Percentiles rank a stretch among this genome's conserved stretches.
Evolutionary conservation across 2,113 vertebrate genomes (phyloP).

Genomic region (human): DNA sequence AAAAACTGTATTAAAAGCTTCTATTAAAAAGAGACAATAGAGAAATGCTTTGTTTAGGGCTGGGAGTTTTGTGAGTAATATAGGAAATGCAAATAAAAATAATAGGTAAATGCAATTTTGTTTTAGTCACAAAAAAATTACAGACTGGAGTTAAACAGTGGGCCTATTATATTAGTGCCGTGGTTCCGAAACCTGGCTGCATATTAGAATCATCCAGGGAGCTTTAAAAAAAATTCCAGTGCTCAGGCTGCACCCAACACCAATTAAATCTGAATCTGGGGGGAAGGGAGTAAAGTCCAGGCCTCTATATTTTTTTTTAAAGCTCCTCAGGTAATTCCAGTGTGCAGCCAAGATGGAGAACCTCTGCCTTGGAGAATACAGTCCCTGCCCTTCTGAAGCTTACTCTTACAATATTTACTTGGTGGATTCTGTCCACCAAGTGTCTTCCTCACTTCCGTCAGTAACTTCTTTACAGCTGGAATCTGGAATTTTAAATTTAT

Average conservation of each 20-base stretch:
- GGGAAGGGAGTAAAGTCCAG: neutral
- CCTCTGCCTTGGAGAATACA: neutral
- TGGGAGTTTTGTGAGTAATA: neutral
- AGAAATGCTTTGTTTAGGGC: neutral
- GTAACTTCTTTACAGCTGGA: neutral
- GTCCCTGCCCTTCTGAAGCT: neutral
- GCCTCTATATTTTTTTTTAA: conserved; percentile 37
- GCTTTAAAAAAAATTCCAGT: conserved; percentile 27
- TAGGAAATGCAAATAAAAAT: neutral
- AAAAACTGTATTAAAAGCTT: neutral
- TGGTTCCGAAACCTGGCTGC: neutral
- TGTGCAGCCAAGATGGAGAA: neutral
- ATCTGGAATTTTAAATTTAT: neutral
- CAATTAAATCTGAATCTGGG: neutral
- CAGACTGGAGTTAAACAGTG: neutral
- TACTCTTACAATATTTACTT: conserved; percentile 9
- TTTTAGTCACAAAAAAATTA: conserved; percentile 35
- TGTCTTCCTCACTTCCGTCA: neutral
- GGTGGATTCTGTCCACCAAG: neutral
- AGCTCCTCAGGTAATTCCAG: neutral
- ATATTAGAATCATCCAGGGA: neutral
- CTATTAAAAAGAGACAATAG: neutral
- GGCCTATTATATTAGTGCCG: neutral
- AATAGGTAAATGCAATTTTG: neutral
- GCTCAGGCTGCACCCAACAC: neutral